Evolutionary conservation across 2,797 vertebrate genomes (phyloP), one percentile per base, ranked within the genome.

Genomic region (Tenualosa thibaudeaui): DNA sequence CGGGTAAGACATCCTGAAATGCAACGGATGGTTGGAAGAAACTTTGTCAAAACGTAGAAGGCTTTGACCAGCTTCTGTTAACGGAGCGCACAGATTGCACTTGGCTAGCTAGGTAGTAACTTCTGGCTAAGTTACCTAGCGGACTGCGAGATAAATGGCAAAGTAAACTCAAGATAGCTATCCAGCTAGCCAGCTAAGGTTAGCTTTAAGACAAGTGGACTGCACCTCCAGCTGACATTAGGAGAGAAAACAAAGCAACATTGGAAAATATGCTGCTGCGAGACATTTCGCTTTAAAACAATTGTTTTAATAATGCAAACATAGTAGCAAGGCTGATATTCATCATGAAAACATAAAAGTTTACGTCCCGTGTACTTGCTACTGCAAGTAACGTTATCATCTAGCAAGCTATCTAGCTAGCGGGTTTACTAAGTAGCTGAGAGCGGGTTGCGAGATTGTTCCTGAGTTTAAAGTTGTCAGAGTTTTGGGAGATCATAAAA

Each of bases 331-430:
- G 7, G 19, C 71, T 78, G 71, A 9, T 40, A 78, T 46, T 78
- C 37, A 40, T 40, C 68, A 82, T 84, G 86, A 86, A 81, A 75
- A 81, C 68, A 81, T 86, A 43, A 84, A 83, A 31, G 82, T 71
- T 37, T 31, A 43, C 19, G 37, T 78, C 71, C 71, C 8, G 71
- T 78, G 71, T 78, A 40, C 68, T 40, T 75, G 68, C 68, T 40
- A 58, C 5, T 22, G 56, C 56, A 58, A 58, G 17, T 15, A 53
- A 53, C 12, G 13, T 53, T 58, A 78, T 78, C 71, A 46, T 12
- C 31, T 78, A 78, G 71, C 37, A 12, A 26, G 82, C 83, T 49
- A 26, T 54, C 75, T 68, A 71, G 84, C 81, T 82, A 71, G 81
- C 60, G 68, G 68, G 68, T 3, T 71, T 31, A 71, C 71, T 78